Evolutionary conservation across 2,113 vertebrate species (phyloP).

Genomic region (Epinephelus cyanopodus): DNA sequence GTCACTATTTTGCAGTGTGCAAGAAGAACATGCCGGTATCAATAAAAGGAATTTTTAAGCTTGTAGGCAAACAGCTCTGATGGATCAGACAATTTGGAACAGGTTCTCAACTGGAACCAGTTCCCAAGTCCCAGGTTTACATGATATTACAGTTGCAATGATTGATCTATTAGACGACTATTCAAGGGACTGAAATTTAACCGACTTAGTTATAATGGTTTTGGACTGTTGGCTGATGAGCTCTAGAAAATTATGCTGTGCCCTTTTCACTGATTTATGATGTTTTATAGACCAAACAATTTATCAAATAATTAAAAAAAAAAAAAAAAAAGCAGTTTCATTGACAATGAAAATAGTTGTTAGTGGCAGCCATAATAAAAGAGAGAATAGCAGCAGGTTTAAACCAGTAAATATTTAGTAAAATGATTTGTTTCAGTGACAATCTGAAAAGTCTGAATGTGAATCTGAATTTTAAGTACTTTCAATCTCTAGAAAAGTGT

Average conservation of each 20-base stretch:
- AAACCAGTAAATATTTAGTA: neutral
- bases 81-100: too few relatives aligned
- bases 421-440: neutral
- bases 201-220: neutral
- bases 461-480: neutral
- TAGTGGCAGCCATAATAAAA: neutral
- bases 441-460: neutral
- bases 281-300: neutral
- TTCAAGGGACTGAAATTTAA: neutral
- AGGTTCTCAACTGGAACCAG: too few relatives aligned
- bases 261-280: neutral
- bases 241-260: neutral
- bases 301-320: neutral
- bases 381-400: neutral
- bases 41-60: too few relatives aligned
- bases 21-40: too few relatives aligned
- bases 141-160: neutral
- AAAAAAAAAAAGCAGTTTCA: neutral
- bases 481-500: neutral
- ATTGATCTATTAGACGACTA: neutral
- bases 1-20: too few relatives aligned
- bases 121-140: too few relatives aligned
- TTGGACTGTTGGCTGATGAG: neutral
- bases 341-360: neutral
- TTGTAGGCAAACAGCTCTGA: too few relatives aligned